phyloP scores from a whole-genome alignment of 1,140 invertebrate genomes.

The Myzus persicae region DNA sequence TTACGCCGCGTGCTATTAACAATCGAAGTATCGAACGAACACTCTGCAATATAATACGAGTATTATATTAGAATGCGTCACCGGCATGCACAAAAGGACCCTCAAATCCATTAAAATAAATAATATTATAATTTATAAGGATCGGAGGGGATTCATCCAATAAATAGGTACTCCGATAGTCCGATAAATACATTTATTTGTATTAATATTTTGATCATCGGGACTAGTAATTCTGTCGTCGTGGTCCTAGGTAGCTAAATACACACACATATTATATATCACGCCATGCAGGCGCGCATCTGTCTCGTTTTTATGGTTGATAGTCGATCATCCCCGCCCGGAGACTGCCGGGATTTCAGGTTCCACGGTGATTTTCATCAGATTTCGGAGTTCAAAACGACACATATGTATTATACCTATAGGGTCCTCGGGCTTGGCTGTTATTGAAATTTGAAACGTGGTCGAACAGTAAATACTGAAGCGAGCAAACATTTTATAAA shows the following conservation, averaged over 20 bases:
- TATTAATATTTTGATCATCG: not conserved
- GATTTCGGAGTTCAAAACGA: not conserved
- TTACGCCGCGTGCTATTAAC: not conserved
- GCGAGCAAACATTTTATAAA: not conserved
- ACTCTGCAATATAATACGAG: not conserved
- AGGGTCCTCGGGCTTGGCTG: not conserved
- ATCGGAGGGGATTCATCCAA: not conserved
- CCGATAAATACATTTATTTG: not conserved
- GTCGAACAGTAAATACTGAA: not conserved
- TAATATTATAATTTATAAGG: not conserved
- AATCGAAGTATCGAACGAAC: conserved; percentile 3
- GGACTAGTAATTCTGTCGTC: not conserved
- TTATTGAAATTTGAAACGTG: not conserved
- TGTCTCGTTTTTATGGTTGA: not conserved
- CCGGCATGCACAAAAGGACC: not conserved
- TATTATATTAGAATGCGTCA: not conserved
- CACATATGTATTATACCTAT: not conserved
- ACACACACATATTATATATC: not conserved
- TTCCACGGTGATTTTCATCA: not conserved
- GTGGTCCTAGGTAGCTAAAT: not conserved
- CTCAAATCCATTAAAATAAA: not conserved
- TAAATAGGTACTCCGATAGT: not conserved
- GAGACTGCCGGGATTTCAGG: not conserved
- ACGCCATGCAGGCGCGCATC: not conserved
- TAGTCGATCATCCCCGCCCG: not conserved